Percentiles rank a stretch among this genome's conserved stretches.
Evolutionary conservation across 2,113 vertebrate genomes (phyloP).

Genomic region (Syngnathus scovelli): DNA sequence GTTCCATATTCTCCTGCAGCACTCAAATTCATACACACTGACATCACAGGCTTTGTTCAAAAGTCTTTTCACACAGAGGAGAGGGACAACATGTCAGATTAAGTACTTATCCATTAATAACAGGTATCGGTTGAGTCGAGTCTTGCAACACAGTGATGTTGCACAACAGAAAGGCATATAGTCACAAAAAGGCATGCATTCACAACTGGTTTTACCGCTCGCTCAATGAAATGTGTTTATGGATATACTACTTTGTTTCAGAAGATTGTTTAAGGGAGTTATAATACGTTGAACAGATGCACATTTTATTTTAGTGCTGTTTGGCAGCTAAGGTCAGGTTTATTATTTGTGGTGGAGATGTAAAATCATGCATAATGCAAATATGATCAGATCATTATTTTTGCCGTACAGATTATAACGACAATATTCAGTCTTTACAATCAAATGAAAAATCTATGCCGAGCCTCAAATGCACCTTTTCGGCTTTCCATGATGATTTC

Average conservation of each 20-base stretch:
- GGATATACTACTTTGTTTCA: not conserved
- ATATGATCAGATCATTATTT: not conserved
- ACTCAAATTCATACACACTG: not conserved
- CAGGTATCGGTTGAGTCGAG: not conserved
- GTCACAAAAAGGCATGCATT: slow-evolving; percentile 34
- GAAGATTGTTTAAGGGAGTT: not conserved
- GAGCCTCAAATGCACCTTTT: not conserved
- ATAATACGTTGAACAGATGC: slow-evolving; percentile 1
- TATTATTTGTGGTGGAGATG: not conserved
- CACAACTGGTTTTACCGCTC: slow-evolving; percentile 5
- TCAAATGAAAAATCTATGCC: not conserved
- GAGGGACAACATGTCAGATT: not conserved
- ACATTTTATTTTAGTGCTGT: not conserved
- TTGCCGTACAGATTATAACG: not conserved
- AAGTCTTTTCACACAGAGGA: not conserved
- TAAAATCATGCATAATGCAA: not conserved
- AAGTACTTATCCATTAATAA: not conserved
- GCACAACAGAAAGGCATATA: not conserved
- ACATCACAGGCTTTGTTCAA: not conserved
- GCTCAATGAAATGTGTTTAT: not conserved
- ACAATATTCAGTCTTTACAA: not conserved
- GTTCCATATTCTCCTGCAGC: not conserved
- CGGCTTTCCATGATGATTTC: not conserved
- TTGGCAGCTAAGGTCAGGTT: not conserved
- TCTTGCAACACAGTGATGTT: not conserved